These are phyloP conservation scores for Strigops habroptila DNA, from an alignment of 2,113 vertebrate genomes.

Conservation along the genomic window DNA sequence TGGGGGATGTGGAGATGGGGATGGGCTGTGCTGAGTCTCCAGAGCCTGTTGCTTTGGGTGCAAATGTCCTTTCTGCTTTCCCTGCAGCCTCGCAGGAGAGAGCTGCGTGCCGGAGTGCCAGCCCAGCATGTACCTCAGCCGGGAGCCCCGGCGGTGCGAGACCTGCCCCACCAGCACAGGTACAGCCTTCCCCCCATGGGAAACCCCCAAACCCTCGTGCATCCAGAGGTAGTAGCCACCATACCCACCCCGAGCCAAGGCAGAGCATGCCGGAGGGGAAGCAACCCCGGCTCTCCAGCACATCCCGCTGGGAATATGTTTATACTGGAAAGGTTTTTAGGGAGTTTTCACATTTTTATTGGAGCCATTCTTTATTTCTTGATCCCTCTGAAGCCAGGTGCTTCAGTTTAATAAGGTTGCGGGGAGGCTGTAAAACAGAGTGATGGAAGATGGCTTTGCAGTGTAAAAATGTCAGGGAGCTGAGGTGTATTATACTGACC, in stretches of 20 bases:
- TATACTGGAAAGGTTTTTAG: background rate
- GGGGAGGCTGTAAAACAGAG: conserved; percentile 15
- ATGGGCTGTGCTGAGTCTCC: background rate
- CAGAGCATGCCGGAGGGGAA: rapidly evolving
- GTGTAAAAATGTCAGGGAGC: background rate
- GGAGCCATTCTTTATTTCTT: conserved; percentile 34
- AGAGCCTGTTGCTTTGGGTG: background rate
- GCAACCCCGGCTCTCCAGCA: background rate
- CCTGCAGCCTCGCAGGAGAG: conserved; percentile 81
- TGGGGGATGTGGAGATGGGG: background rate
- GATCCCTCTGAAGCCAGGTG: conserved; percentile 29
- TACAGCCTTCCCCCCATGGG: background rate
- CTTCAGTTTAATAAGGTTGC: conserved; percentile 51
- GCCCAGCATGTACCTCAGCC: conserved; percentile 82
- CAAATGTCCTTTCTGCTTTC: background rate
- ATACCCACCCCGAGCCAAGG: background rate
- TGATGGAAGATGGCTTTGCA: conserved; percentile 35
- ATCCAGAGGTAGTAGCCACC: background rate
- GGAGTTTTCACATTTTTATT: conserved; percentile 55
- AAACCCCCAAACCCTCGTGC: background rate
- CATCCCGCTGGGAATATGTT: background rate
- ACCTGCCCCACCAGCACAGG: conserved; percentile 81
- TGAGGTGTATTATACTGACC: background rate
- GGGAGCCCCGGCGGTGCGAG: conserved; percentile 80
- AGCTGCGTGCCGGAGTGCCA: conserved; percentile 85